Base-by-base conservation (phyloP, 2,888 invertebrate genomes). In the Scaptomyza caliginosa region DNA sequence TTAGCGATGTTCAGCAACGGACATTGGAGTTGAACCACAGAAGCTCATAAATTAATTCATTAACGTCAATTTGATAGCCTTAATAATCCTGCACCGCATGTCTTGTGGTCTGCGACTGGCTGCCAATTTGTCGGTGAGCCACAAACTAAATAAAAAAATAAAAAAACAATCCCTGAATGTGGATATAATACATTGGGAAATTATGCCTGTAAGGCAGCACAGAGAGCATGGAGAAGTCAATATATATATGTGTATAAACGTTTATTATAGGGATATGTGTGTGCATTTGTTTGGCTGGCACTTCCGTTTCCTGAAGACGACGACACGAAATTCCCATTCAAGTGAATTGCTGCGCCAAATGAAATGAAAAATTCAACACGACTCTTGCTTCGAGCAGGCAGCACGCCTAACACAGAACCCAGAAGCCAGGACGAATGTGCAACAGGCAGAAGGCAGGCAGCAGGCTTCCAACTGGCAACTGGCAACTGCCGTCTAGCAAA, bases 311-410 rank as follows among this genome's bases (percentile, higher is more conserved):
- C 85, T 58, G 84, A 67, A 83, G 81, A 83, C 84, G 70, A 48
- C 64, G 81, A 77, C 87, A 89, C 76, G 87, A 82, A 86, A 84
- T 85, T 89, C 81, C 68, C 85, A 87, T 86, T 89, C 70, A 89
- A 87, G 85, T 89, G 87, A 89, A 88, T 89, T 87, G 89, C 88
- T 84, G 87, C 89, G 84, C 89, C 81, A 89, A 88, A 88, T 89
- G 88, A 88, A 88, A 88, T 88, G 87, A 89, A 88, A 88, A 88
- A 88, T 89, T 89, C 84, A 88, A 81, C 85, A 86, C 77, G 85
- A 79, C 77, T 65, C 69, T 60, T 16, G 11, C 8, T 34, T 34
- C 71, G 56, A 60, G 60, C 67, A 59, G 28, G 56, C 50, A 46
- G 74, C 74, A 77, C 69, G 79, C 72, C 55, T 50, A 54, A 42